Percentiles rank a stretch among this genome's conserved stretches.
Conservation (phyloP, 2,797 vertebrate genomes). For the Enteromius anoplus region DNA sequence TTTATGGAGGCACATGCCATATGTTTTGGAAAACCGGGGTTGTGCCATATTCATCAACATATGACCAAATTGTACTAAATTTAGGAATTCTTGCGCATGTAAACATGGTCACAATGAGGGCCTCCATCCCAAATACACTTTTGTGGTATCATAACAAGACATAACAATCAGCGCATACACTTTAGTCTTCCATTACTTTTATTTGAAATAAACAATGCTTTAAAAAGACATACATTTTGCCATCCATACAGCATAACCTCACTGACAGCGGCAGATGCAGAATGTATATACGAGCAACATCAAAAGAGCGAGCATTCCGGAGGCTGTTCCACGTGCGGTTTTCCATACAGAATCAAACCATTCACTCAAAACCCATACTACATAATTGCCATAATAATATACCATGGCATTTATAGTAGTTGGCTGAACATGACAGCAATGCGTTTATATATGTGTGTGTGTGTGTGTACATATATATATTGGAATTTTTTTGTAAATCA, state of each 20-base stretch:
- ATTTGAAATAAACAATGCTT: constrained; percentile 7
- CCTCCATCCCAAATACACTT: not conserved
- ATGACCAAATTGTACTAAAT: not conserved
- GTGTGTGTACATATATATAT: too few relatives aligned
- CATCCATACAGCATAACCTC: not conserved
- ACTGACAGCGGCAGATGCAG: not conserved
- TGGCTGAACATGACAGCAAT: too few relatives aligned
- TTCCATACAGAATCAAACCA: not conserved
- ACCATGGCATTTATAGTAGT: not conserved
- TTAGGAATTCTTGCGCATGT: not conserved
- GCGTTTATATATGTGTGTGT: not conserved
- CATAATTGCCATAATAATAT: not conserved
- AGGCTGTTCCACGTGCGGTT: not conserved
- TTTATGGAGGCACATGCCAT: not conserved
- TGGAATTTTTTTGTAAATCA: too few relatives aligned
- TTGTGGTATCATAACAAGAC: not conserved
- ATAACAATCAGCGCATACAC: not conserved
- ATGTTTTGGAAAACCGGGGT: not conserved
- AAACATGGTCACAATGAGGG: not conserved
- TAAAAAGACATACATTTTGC: not conserved
- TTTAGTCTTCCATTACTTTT: not conserved
- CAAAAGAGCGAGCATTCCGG: not conserved
- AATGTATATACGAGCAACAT: constrained; percentile 6
- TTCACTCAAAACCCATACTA: not conserved
- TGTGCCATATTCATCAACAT: not conserved